A percentile compares a stretch with the other conserved stretches of the same genome.
Conservation (phyloP, 35 echinoderm and acorn worm species). For the Ophiothrix spiculata region DNA sequence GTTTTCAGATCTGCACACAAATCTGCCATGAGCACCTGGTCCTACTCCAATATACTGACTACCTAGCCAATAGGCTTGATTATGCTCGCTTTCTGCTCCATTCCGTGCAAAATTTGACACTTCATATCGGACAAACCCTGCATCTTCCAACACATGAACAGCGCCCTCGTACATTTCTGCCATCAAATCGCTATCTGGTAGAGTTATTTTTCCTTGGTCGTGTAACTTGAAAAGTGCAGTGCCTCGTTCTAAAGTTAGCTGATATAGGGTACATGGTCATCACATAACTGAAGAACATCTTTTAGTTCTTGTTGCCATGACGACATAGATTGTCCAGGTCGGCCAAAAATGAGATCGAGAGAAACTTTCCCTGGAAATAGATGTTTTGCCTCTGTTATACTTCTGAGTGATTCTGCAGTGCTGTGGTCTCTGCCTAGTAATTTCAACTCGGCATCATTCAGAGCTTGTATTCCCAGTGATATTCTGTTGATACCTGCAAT, state of each 20-base stretch:
- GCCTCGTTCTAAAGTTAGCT: constrained; percentile 84
- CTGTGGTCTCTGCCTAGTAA: constrained; percentile 74
- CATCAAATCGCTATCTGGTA: constrained; percentile 46
- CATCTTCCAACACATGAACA: constrained; percentile 48
- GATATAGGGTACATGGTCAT: constrained; percentile 90
- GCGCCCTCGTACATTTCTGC: constrained; percentile 91
- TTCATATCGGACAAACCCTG: constrained; percentile 81
- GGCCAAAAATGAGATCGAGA: constrained; percentile 86
- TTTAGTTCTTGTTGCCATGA: constrained; percentile 75
- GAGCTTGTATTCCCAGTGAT: constrained; percentile 78
- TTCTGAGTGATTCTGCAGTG: constrained; percentile 36
- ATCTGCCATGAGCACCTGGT: constrained; percentile 85
- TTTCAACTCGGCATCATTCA: constrained; percentile 56
- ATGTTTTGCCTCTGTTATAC: constrained; percentile 46
- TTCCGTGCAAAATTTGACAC: constrained; percentile 84
- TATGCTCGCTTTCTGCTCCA: constrained; percentile 52
- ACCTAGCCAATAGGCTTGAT: constrained; percentile 83
- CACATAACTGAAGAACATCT: constrained; percentile 41
- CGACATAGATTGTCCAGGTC: constrained; percentile 58
- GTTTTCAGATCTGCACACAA: constrained; percentile 2
- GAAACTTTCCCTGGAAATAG: constrained; percentile 75
- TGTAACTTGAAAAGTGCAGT: constrained; percentile 67
- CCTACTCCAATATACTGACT: constrained; percentile 89
- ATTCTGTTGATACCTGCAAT: constrained; percentile 81
- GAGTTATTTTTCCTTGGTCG: constrained; percentile 35